Conservation (phyloP, 2,797 vertebrate species). For the Sebastiscus tertius region DNA sequence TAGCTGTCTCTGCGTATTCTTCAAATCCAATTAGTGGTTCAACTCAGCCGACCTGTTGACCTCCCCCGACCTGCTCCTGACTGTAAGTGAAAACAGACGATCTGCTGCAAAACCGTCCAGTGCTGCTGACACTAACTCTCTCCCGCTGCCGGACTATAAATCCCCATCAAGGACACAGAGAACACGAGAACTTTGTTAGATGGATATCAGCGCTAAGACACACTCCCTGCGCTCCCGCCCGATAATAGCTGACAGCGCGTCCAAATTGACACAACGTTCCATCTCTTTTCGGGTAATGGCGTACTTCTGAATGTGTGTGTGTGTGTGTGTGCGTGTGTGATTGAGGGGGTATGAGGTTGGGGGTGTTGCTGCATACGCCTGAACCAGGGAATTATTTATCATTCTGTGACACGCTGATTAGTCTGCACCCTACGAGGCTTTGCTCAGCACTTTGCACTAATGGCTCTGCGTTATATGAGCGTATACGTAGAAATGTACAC, state of each 20-base stretch:
- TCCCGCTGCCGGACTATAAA: constrained; percentile 33
- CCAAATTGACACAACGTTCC: constrained; percentile 53
- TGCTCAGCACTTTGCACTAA: constrained; percentile 57
- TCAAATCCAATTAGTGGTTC: background rate
- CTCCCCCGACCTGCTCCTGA: background rate
- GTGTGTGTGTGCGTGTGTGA: constrained; percentile 1
- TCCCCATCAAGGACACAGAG: constrained; percentile 58
- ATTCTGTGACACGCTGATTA: constrained; percentile 72
- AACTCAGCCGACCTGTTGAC: background rate
- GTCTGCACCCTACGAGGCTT: constrained; percentile 50
- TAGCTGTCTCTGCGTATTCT: background rate
- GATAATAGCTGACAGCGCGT: constrained; percentile 44
- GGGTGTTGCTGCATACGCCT: constrained; percentile 2
- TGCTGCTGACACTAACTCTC: background rate
- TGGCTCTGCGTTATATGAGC: constrained; percentile 13
- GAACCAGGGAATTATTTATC: constrained; percentile 70
- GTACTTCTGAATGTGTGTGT: background rate
- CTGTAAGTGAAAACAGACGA: constrained; percentile 28
- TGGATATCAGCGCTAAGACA: constrained; percentile 35
- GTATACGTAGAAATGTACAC: constrained; percentile 17
- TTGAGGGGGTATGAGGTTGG: background rate
- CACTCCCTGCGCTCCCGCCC: background rate
- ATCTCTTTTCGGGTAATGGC: constrained; percentile 28
- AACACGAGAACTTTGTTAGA: constrained; percentile 61
- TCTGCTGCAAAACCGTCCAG: background rate